These are phyloP conservation scores for Peromyscus polionotus DNA, from an alignment of 2,113 vertebrate genomes.

Conservation along the genomic window DNA sequence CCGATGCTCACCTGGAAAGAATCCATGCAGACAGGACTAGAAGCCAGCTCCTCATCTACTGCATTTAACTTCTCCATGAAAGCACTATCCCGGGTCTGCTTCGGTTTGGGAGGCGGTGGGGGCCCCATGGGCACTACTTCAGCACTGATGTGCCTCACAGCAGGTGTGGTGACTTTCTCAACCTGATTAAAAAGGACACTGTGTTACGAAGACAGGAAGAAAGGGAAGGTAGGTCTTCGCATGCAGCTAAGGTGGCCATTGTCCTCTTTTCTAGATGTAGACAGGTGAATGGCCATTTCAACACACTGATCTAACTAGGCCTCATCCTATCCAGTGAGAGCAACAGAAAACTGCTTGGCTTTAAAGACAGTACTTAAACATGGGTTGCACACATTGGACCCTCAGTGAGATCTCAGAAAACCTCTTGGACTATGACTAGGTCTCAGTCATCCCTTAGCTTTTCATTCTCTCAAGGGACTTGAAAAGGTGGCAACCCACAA, in stretches of 20 bases:
- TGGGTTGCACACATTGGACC: background rate
- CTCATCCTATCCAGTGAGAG: background rate
- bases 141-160: constrained; percentile 86
- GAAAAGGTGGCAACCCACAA: background rate
- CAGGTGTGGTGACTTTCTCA: constrained; percentile 73
- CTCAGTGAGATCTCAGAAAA: constrained; percentile 40
- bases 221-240: background rate
- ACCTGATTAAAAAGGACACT: constrained; percentile 77
- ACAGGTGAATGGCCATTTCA: background rate
- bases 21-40: constrained; percentile 90
- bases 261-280: background rate
- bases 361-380: constrained; percentile 22
- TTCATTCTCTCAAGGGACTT: background rate
- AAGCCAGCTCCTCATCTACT: constrained; percentile 94
- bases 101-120: constrained; percentile 89
- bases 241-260: background rate
- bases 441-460: background rate
- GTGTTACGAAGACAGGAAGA: background rate
- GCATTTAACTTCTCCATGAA: constrained; percentile 98
- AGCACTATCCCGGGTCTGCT: constrained; percentile 88
- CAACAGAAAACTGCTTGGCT: background rate
- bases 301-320: background rate
- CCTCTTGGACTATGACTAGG: background rate
- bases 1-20: constrained; percentile 90
- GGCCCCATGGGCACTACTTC: constrained; percentile 94